phyloP scores from a whole-genome alignment of 2,888 invertebrate species.

The Caenorhabditis imperialis region DNA sequence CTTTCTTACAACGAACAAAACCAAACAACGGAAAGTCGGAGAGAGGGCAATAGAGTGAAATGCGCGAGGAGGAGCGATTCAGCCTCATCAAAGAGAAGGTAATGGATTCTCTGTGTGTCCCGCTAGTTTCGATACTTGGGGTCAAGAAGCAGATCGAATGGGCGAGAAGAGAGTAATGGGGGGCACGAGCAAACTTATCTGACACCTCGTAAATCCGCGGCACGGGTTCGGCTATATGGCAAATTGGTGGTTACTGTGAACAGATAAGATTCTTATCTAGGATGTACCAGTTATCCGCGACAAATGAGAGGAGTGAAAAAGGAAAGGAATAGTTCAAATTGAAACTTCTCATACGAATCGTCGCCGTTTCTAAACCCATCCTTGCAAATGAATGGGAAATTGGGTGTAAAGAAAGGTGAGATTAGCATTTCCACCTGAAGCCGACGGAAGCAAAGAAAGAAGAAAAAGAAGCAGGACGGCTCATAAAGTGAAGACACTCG shows the following conservation, averaged over 20 bases:
- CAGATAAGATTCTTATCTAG: too few species aligned
- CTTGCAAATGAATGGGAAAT: conserved; percentile 7
- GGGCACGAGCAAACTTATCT: too few species aligned
- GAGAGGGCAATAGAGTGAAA: conserved; percentile 44
- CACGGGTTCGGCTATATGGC: not conserved
- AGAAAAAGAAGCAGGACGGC: conserved; percentile 1
- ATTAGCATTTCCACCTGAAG: conserved; percentile 1
- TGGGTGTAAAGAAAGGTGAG: conserved; percentile 12
- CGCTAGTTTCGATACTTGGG: conserved; percentile 17
- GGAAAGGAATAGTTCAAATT: not conserved
- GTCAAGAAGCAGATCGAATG: too few species aligned
- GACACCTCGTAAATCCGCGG: conserved; percentile 1
- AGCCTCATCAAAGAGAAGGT: conserved; percentile 44
- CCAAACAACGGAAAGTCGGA: conserved; percentile 36
- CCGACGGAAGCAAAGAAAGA: not conserved
- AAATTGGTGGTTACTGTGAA: not conserved
- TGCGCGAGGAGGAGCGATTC: conserved; percentile 41
- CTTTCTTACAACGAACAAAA: conserved; percentile 31
- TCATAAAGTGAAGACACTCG: conserved; percentile 12
- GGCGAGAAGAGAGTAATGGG: too few species aligned
- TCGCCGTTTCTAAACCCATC: not conserved
- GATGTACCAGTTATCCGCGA: too few species aligned
- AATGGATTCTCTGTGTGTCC: conserved; percentile 24
- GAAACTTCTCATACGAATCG: conserved; percentile 9
- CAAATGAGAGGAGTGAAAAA: too few species aligned